phyloP scores from a whole-genome alignment of 37 sponge, comb jelly and placozoan species.

The Diacarnus erythraeanus region DNA sequence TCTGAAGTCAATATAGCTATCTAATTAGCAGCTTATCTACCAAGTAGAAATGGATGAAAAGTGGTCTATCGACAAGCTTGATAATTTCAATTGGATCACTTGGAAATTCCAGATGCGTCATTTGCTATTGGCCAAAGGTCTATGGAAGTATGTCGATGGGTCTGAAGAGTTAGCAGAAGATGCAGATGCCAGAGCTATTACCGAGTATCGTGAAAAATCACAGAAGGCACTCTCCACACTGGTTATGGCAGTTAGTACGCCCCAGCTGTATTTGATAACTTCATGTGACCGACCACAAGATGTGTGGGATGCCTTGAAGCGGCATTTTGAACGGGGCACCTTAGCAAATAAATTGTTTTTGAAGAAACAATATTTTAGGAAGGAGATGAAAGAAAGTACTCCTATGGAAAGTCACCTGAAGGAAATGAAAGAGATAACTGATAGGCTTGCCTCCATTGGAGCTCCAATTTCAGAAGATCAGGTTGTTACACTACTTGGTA shows the following conservation, averaged over 20 bases:
- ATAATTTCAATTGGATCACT: constrained; percentile 36
- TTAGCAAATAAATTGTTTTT: constrained; percentile 54
- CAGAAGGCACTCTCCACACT: constrained; percentile 59
- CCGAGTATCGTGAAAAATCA: constrained; percentile 3
- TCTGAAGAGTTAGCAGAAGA: constrained; percentile 43
- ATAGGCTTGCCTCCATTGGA: constrained; percentile 45
- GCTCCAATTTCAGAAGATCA: constrained; percentile 51
- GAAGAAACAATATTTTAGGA: constrained; percentile 51
- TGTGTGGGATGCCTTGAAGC: constrained; percentile 37
- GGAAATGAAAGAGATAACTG: constrained; percentile 53
- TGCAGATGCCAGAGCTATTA: constrained; percentile 12
- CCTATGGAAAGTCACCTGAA: constrained; percentile 50
- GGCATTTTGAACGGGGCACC: constrained; percentile 49
- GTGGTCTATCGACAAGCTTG: constrained; percentile 45
- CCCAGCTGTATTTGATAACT: constrained; percentile 50
- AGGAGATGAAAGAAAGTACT: constrained; percentile 49
- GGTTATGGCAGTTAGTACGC: constrained; percentile 30
- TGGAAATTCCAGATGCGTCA: constrained; percentile 64
- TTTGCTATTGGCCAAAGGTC: constrained; percentile 39
- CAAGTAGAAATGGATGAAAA: constrained; percentile 48
- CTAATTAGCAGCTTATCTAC: too few species aligned
- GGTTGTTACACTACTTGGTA: constrained; percentile 51
- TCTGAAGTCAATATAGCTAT: too few species aligned
- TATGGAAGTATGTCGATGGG: too few species aligned
- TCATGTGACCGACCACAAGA: constrained; percentile 35